Percentiles rank a stretch among this genome's conserved stretches.
phyloP scores from a whole-genome alignment of 2,888 invertebrate species.

The Serripes groenlandicus region DNA sequence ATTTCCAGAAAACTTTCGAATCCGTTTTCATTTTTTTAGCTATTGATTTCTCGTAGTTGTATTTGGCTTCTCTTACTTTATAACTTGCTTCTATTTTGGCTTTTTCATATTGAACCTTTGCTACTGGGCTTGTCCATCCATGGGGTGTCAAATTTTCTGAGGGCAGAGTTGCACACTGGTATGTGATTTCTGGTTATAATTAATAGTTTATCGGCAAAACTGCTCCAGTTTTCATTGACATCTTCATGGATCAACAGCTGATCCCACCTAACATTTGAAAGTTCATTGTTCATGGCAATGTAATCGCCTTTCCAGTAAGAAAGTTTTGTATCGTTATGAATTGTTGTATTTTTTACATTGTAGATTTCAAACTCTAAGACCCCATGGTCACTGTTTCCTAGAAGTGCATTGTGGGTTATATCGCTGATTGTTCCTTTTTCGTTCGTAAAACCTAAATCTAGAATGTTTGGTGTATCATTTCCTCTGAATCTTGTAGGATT shows the following conservation, averaged over 20 bases:
- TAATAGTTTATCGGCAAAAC: slow-evolving; percentile 9
- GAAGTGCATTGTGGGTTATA: slow-evolving; percentile 14
- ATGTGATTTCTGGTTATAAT: slow-evolving; percentile 11
- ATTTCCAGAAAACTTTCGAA: not conserved
- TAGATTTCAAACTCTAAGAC: not conserved
- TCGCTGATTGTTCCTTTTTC: not conserved
- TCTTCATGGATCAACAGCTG: not conserved
- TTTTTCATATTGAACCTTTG: not conserved
- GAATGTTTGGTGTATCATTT: not conserved
- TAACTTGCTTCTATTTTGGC: not conserved
- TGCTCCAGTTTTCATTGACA: slow-evolving; percentile 7
- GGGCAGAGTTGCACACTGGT: slow-evolving; percentile 4
- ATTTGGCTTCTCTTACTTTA: slow-evolving; percentile 3
- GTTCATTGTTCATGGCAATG: not conserved
- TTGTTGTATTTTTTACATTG: too few relatives aligned
- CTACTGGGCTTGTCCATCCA: slow-evolving; percentile 10
- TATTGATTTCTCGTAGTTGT: slow-evolving; percentile 2
- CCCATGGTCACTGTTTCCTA: slow-evolving; percentile 16
- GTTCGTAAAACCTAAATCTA: slow-evolving; percentile 10
- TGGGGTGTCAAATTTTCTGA: slow-evolving; percentile 2
- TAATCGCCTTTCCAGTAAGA: slow-evolving; percentile 8
- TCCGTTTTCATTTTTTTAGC: not conserved
- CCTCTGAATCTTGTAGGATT: slow-evolving; percentile 1
- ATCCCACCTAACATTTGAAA: not conserved
- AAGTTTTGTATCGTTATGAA: too few relatives aligned